A percentile compares a stretch with the other conserved stretches of the same genome.
Conservation (phyloP, 2,888 invertebrate genomes). For the Nysson spinosus region DNA sequence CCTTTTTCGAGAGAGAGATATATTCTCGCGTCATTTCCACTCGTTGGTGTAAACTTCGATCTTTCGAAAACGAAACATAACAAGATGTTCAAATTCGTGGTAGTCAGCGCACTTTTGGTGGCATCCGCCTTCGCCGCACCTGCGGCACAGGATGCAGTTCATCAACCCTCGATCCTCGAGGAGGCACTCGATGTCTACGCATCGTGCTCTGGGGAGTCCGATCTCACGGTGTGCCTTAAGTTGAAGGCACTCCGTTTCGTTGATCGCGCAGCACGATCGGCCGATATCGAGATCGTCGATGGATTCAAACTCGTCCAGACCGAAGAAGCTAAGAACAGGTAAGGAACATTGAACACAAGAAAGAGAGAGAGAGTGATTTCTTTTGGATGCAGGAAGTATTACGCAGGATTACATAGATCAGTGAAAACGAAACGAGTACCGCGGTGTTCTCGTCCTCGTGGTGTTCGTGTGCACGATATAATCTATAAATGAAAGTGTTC, state of each 20-base stretch:
- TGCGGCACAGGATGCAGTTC: slow-evolving; percentile 59
- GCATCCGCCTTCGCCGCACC: slow-evolving; percentile 69
- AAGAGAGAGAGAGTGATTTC: not conserved
- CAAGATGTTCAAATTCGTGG: slow-evolving; percentile 72
- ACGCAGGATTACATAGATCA: not conserved
- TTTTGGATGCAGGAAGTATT: not conserved
- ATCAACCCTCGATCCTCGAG: slow-evolving; percentile 67
- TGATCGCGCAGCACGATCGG: slow-evolving; percentile 84
- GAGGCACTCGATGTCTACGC: slow-evolving; percentile 72
- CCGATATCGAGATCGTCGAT: slow-evolving; percentile 77
- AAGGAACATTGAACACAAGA: slow-evolving; percentile 42
- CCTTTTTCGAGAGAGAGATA: no score
- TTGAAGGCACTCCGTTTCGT: slow-evolving; percentile 86
- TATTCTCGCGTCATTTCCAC: no score
- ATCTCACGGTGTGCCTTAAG: slow-evolving; percentile 87
- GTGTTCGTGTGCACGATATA: no score
- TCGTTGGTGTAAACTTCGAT: no score
- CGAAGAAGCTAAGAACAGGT: slow-evolving; percentile 74
- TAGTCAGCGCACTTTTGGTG: slow-evolving; percentile 66
- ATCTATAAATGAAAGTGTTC: not conserved
- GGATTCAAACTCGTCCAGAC: slow-evolving; percentile 79
- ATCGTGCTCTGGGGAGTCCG: slow-evolving; percentile 82
- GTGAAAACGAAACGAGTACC: slow-evolving; percentile 8
- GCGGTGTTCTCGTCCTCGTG: not conserved
- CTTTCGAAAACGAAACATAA: no score